Evolutionary conservation across 2,113 vertebrate genomes (phyloP), one percentile per base, ranked within the genome.

Genomic region (Aegotheles bennettii): DNA sequence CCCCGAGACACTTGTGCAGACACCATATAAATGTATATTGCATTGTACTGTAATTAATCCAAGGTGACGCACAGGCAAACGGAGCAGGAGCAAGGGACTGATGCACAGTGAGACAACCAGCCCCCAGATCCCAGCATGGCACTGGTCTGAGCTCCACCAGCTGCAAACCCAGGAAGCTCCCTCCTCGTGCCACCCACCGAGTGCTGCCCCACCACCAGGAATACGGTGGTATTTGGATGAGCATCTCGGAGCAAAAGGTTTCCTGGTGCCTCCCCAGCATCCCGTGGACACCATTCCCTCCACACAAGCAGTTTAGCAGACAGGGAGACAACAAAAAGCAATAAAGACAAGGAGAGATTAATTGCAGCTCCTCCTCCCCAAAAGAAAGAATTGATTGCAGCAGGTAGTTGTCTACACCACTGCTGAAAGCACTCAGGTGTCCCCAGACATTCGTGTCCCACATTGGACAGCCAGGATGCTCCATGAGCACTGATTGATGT

Each of bases 41-140:
- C 90, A 96, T 90, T 96, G 74, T 90, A 63, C 87, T 91, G 89
- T 95, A 97, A 96, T 96, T 98, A 96, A 97, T 97, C 95, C 93
- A 63, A n/a, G 48, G 81, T 57, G 95, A 93, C 12, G 59, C 35
- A 18, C 69, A 92, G 91, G 77, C 65, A 51, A 87, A n/a, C 38
- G 71, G 90, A 86, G 87, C 77, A 60, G 64, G 83, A 86, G 76
- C 75, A 21, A 16, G 74, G 82, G 59, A 84, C 16, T 3, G 42
- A 93, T 54, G 48, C 63, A 7, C 18, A 9, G 84, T 0, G 38
- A 92, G 45, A 23, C 45, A 61, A 47, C 42, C 36, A 54, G 59
- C 68, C 61, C 51, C 16, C 11, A 59, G 26, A 60, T 19, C 5
- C 48, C 3, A 13, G 38, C 48, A 10, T 0, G 1, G 17, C 7